Conservation (phyloP, 2,797 vertebrate genomes). For the Rhabdophis nuchalis region DNA sequence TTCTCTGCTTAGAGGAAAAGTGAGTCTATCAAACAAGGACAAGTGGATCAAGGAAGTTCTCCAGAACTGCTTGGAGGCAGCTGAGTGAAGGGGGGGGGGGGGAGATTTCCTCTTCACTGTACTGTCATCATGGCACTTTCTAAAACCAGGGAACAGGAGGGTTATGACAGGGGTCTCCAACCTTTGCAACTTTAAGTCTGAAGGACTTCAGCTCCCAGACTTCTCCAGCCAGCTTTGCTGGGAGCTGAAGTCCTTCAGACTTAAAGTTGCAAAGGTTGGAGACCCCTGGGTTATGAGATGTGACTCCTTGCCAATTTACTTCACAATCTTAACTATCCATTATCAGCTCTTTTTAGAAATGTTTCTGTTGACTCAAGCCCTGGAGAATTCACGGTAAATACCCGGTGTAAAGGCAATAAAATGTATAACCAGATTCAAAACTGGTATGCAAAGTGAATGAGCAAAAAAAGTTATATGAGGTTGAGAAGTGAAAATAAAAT, state of each 20-base stretch:
- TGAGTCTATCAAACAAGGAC: not conserved
- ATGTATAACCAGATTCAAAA: not conserved
- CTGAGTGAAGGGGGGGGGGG: not conserved
- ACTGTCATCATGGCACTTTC: not conserved
- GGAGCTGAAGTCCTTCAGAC: too few species aligned
- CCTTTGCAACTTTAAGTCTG: too few species aligned
- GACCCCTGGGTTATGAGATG: not conserved
- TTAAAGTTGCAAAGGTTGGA: too few species aligned
- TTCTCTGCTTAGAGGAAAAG: not conserved
- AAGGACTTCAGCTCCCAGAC: too few species aligned
- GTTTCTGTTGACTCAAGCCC: not conserved
- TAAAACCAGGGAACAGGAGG: not conserved
- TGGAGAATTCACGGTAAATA: not conserved
- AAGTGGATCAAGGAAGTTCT: not conserved
- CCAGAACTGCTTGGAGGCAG: not conserved
- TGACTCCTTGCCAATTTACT: not conserved
- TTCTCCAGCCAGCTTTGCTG: too few species aligned
- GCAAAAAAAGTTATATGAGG: not conserved
- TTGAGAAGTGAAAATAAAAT: not conserved
- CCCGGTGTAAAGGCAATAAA: not conserved
- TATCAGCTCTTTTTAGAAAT: not conserved
- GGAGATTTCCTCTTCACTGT: not conserved
- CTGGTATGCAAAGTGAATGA: not conserved
- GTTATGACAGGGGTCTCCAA: too few species aligned
- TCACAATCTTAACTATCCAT: not conserved